Percentiles rank a stretch among this genome's conserved stretches.
Evolutionary conservation across 2,888 invertebrate genomes (phyloP).

Genomic region (Tipula lateralis): DNA sequence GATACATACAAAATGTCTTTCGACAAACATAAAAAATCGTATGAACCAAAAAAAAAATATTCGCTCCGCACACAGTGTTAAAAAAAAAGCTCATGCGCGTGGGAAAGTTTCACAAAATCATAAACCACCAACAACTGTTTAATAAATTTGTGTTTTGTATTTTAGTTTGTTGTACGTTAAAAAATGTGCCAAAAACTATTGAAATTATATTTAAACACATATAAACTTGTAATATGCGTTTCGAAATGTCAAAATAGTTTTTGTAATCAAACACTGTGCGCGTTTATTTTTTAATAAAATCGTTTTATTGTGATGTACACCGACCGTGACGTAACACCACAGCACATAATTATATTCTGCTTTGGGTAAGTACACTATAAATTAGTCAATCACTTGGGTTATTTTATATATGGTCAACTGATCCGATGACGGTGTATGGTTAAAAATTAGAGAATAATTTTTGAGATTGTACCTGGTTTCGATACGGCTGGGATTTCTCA

Average conservation of each 20-base stretch:
- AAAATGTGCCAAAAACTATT: constrained; percentile 9
- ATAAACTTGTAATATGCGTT: neutral
- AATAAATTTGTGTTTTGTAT: neutral
- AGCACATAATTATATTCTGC: neutral
- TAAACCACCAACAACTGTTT: neutral
- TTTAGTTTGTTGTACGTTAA: neutral
- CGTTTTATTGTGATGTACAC: neutral
- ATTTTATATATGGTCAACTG: neutral
- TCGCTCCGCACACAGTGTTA: neutral
- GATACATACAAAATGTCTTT: too few relatives aligned
- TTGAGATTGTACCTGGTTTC: too few relatives aligned
- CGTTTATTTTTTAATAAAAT: neutral
- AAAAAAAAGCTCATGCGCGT: constrained; percentile 5
- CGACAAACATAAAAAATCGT: neutral
- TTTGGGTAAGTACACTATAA: neutral
- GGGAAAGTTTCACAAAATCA: neutral
- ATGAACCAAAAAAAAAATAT: neutral
- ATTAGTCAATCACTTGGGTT: neutral
- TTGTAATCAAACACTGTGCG: neutral
- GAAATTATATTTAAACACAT: neutral
- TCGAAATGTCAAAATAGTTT: neutral
- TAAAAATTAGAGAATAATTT: too few relatives aligned
- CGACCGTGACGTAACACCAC: neutral
- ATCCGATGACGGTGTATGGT: neutral
- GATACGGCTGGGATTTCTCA: too few relatives aligned